Conservation (phyloP, 2,113 vertebrate genomes). For the Panurus biarmicus region DNA sequence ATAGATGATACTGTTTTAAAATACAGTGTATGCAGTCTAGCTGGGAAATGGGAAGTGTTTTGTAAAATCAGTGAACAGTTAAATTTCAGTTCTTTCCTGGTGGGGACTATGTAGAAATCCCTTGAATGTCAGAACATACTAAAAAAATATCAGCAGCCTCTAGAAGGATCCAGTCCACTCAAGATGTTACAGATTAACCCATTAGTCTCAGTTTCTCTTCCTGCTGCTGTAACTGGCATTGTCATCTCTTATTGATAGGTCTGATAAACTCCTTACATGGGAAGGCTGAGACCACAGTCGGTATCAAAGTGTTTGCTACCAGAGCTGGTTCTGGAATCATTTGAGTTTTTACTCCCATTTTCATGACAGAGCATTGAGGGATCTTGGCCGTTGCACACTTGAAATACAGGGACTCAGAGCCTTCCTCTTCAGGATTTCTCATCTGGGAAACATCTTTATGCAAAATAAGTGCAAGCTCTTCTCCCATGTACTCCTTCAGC, state of each 20-base stretch:
- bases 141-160: constrained; percentile 8
- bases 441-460: background rate
- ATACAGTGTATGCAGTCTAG: background rate
- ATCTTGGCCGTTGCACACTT: background rate
- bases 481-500: background rate
- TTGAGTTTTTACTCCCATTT: background rate
- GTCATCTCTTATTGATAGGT: background rate
- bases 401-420: background rate
- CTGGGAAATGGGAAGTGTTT: background rate
- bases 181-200: constrained; percentile 38
- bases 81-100: background rate
- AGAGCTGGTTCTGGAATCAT: background rate
- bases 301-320: background rate
- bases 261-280: constrained; percentile 7
- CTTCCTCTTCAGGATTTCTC: background rate
- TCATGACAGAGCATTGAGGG: background rate
- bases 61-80: background rate
- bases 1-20: background rate
- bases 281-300: background rate
- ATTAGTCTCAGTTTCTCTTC: constrained; percentile 16
- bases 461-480: background rate
- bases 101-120: constrained; percentile 1
- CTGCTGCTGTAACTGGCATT: background rate
- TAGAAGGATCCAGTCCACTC: constrained; percentile 3
- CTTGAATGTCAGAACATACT: constrained; percentile 13